Base-by-base conservation (phyloP, 2,888 invertebrate species). In the Periphyllus acericola region DNA sequence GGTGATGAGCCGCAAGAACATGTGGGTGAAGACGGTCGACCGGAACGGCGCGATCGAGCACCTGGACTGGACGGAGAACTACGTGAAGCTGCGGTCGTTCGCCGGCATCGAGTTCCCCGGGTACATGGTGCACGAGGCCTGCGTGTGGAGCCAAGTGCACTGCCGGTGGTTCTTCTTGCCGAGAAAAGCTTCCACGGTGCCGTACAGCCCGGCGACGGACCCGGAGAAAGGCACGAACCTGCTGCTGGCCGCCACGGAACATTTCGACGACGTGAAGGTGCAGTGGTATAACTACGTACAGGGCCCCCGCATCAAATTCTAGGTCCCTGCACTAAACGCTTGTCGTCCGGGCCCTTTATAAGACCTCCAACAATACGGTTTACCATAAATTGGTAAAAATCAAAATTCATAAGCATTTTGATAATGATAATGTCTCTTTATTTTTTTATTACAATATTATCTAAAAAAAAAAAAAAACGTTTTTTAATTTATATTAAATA, bases 61-160 rank as follows among this genome's bases (percentile, higher is more conserved):
- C 90, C 91, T 93, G 89, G 92, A 94, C 90, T 94, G 94, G 94
- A 94, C 93, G 90, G 92, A 93, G 9, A 94, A 95, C 90, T 96
- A 94, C 90, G 95, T 95, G 91, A 93, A 94, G 68, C 91, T 99
- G 81, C 93, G 98, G 55, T 93, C 93, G 90, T 93, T 95, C 21
- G 93, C 97, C 3, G 95, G 95, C 19, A 97, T 97, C 89, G 93
- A 95, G 86, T 97, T 96, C 94, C 99, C 99, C 0, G 98, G 89
- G 0, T 99, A 99, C 91, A 96, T 99, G 95, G 98, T 99, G 90
- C 99, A 99, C 91, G 99, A 99, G 92, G 96, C 98, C 0, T 97
- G 94, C 0, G 95, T 94, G 0, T 99, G 99, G 99, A 98, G 98
- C 17, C 92, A 94, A 2, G 90, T 95, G n/a, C 95, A 96, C 90